These are phyloP conservation scores for Helobdella robusta DNA, from an alignment of 2,888 invertebrate genomes.

Conservation along the genomic window DNA sequence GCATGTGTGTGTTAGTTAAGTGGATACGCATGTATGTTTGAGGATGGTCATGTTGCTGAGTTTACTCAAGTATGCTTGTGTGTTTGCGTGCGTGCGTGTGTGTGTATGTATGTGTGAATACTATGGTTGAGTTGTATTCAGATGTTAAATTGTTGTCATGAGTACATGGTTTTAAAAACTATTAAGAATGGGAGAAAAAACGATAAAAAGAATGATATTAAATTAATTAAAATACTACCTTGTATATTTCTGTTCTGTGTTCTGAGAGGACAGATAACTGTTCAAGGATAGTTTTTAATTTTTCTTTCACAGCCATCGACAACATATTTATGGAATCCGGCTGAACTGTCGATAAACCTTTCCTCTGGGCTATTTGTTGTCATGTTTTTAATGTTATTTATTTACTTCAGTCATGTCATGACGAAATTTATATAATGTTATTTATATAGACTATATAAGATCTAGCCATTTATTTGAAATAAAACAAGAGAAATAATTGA, in stretches of 20 bases:
- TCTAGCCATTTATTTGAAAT: neutral
- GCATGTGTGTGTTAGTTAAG: neutral
- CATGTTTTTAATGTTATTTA: neutral
- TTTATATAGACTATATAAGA: neutral
- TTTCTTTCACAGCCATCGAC: neutral
- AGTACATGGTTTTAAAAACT: too few species aligned
- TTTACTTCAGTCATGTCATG: neutral
- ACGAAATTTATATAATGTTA: neutral
- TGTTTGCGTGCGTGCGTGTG: neutral
- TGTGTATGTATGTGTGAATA: too few species aligned
- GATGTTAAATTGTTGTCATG: too few species aligned
- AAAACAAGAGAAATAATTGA: neutral
- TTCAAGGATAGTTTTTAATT: neutral
- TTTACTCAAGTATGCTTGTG: neutral
- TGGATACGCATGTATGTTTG: neutral
- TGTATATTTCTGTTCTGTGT: conserved; percentile 12
- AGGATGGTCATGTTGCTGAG: neutral
- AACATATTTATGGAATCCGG: conserved; percentile 2
- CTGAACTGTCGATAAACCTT: neutral
- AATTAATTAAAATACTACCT: too few species aligned
- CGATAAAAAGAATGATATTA: neutral
- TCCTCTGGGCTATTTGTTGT: neutral
- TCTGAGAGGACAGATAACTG: conserved; percentile 6
- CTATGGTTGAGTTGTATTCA: too few species aligned
- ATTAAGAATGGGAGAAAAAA: too few species aligned